Conservation (phyloP, 2,888 invertebrate species). For the Oasisia sp. region DNA sequence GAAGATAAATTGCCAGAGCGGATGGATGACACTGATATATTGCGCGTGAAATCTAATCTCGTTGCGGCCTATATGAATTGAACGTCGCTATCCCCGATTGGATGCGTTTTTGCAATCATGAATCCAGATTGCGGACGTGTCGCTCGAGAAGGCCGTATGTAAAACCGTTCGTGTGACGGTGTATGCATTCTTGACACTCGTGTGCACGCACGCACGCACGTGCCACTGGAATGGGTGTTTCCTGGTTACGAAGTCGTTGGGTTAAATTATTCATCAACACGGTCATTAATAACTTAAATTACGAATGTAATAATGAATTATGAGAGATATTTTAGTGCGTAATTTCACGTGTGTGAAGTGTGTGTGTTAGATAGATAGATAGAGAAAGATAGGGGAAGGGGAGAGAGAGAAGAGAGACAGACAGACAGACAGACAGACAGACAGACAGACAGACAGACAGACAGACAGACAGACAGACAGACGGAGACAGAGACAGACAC, state of each 20-base stretch:
- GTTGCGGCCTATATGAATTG: background rate
- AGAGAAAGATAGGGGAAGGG: no score
- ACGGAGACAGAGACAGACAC: no score
- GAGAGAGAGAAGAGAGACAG: no score
- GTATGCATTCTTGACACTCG: background rate
- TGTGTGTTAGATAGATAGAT: no score
- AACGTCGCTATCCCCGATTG: background rate
- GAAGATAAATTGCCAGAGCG: background rate
- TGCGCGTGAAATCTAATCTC: constrained; percentile 12
- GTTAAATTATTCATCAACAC: background rate
- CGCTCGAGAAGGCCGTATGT: background rate
- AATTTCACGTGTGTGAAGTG: background rate
- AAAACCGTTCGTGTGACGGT: background rate
- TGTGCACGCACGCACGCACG: no score
- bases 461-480: no score
- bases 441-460: no score
- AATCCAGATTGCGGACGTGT: background rate
- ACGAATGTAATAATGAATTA: background rate
- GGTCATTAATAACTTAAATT: background rate
- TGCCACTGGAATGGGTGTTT: background rate
- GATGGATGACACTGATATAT: background rate
- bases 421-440: no score
- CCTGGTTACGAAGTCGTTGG: background rate
- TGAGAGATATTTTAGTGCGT: background rate
- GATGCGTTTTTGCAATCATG: background rate